Base-by-base conservation (phyloP, 2,113 vertebrate species). In the Bufo gargarizans region DNA sequence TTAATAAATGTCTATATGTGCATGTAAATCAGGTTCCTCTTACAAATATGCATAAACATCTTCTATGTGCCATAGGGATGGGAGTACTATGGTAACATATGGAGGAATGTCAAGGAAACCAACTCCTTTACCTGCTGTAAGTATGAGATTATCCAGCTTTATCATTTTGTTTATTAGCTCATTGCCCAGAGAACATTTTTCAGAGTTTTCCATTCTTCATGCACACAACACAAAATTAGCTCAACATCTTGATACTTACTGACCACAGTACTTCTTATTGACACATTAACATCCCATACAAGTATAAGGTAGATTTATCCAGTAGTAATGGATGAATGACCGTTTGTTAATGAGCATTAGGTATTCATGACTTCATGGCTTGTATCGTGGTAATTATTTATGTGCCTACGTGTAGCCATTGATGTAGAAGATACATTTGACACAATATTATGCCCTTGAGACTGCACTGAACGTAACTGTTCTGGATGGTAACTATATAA, bases 41-140 rank as follows among this genome's bases (percentile, higher is more conserved):
- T 43, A 16, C 33, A 10, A 9, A 47, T 20, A 14, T 65, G 19
- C 45, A 65, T 49, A 82, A 43, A 58, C 16, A 16, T 82, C 43
- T 7, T 33, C 0, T 59, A 22, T 61, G 14, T 76, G 89, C 61
- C 90, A 4, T 89, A 99, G 98, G 90, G 92, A 92, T 67, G 95
- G 96, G 83, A 97, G 97, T 77, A 97, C 96, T 69, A 95, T 99
- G 96, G 97, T 99, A 92, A 99, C 98, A 0, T 99, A 99, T 0
- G 98, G 98, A 2, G 98, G 98, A 4, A 99, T 99, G 98, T 95
- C 98, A 90, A 98, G 96, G 91, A 97, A 99, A 92, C 98, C 98
- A 0, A 93, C 99, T 55, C 95, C 91, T n/a, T 94, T 97, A 69
- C 97, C 98, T 83, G 96, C 96, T 96, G 98, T 99, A 92, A 97